These are phyloP conservation scores for Lethenteron camtschaticum DNA, from an alignment of 2,113 vertebrate species.

Conservation along the genomic window DNA sequence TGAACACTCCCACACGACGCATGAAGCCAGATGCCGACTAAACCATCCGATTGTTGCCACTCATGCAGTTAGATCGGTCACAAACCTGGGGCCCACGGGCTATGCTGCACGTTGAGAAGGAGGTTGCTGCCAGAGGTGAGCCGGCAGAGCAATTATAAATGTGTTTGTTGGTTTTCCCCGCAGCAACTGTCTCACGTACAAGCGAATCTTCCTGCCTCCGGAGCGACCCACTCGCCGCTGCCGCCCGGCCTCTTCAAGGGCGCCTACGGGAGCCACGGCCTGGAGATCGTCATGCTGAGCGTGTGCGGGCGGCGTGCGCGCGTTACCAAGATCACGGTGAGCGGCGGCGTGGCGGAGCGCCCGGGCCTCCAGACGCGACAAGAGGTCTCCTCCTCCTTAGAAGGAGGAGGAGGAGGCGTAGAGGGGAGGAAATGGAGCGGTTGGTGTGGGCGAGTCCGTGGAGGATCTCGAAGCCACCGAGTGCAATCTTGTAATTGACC, in stretches of 20 bases:
- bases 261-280: constrained; percentile 80
- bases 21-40: too few species aligned
- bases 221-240: constrained; percentile 43
- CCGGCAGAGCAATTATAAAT: neutral
- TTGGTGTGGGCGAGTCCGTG: too few species aligned
- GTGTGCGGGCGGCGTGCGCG: constrained; percentile 49
- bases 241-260: constrained; percentile 84
- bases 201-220: constrained; percentile 83
- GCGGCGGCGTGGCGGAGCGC: constrained; percentile 8
- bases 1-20: too few species aligned
- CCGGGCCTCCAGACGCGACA: too few species aligned
- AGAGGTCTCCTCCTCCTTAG: too few species aligned
- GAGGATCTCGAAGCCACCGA: neutral
- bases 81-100: too few species aligned
- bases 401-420: too few species aligned
- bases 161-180: constrained; percentile 1
- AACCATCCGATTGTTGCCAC: too few species aligned
- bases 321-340: constrained; percentile 86
- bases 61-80: too few species aligned
- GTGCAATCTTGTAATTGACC: neutral
- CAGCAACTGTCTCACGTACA: constrained; percentile 94
- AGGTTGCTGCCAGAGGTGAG: too few species aligned
- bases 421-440: too few species aligned
- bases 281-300: constrained; percentile 94
- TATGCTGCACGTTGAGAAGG: too few species aligned